Base-by-base conservation (phyloP, 2,797 vertebrate species). In the Notolabrus celidotus region DNA sequence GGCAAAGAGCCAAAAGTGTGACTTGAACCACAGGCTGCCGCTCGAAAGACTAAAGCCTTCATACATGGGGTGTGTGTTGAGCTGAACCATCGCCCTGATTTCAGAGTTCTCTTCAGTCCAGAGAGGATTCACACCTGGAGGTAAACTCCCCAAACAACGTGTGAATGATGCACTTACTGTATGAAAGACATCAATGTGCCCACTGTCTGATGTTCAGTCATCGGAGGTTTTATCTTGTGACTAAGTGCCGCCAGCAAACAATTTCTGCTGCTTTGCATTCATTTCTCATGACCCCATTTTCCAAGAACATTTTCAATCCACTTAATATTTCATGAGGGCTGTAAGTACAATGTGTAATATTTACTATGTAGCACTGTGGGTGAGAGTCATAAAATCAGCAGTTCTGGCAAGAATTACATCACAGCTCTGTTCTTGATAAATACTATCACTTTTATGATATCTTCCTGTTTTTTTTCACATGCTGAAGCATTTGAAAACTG, bases 201-300 rank as follows among this genome's bases (percentile, higher is more conserved):
- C 22, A 1, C 43, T 34, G 46, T 76, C 62, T 71, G 53, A 59
- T 43, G 22, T 15, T n/a, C 43, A 71, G 67, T 75, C 66, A 79
- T 79, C 52, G 47, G 27, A 58, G 34, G 41, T 27, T 33, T 74
- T 65, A 68, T 74, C 65, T 63, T 68, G 67, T 70, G 57, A 72
- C 46, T 52, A 71, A 74, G 54, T 67, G 74, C 59, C 1, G n/a
- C 60, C 12, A 10, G 58, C 15, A 4, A 76, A 72, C 77, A 57
- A 66, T 76, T 67, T 51, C 49, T 7, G 0, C 64, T 52, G 70
- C 67, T 75, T 73, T 60, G 72, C 74, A 74, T 83, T 84, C 55
- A 82, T 86, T 85, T 77, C 65, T 82, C 71, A 64, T 83, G 84
- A 85, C 86, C 84, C 84, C 39, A 69, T 90, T 88, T 88, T 51